Conservation (phyloP, 1,140 invertebrate species). For the Plectrocnemia conspersa region DNA sequence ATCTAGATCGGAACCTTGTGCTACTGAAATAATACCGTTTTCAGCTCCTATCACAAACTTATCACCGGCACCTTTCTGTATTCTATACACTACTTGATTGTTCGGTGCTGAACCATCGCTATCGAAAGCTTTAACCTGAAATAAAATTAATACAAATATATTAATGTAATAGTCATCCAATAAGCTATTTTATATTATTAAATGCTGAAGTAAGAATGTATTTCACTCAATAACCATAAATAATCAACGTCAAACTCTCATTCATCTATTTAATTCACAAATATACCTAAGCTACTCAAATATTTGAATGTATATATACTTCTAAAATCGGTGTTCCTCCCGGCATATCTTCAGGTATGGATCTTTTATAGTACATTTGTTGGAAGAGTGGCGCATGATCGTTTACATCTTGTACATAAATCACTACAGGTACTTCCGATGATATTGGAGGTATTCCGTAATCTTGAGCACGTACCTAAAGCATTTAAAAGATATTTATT, state of each 20-base stretch:
- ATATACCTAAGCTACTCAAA: background rate
- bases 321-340: conserved; percentile 75
- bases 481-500: conserved; percentile 1
- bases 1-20: conserved; percentile 81
- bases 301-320: conserved; percentile 43
- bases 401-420: conserved; percentile 85
- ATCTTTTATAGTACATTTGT: conserved; percentile 64
- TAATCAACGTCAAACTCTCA: background rate
- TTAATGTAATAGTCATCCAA: no score
- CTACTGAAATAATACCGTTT: conserved; percentile 77
- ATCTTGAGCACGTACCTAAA: conserved; percentile 68
- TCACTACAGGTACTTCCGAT: conserved; percentile 66
- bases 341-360: conserved; percentile 76
- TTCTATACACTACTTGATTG: conserved; percentile 81
- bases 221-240: no score
- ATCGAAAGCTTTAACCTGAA: conserved; percentile 73
- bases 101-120: conserved; percentile 81
- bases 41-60: conserved; percentile 88
- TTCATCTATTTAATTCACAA: background rate
- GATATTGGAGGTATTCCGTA: conserved; percentile 71
- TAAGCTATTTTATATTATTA: no score
- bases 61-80: conserved; percentile 80
- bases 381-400: conserved; percentile 81
- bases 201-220: no score
- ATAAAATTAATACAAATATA: conserved; percentile 16